Percentiles rank a stretch among this genome's conserved stretches.
These are phyloP conservation scores for Hyles vespertilio DNA, from an alignment of 1,140 invertebrate species.

Conservation along the genomic window DNA sequence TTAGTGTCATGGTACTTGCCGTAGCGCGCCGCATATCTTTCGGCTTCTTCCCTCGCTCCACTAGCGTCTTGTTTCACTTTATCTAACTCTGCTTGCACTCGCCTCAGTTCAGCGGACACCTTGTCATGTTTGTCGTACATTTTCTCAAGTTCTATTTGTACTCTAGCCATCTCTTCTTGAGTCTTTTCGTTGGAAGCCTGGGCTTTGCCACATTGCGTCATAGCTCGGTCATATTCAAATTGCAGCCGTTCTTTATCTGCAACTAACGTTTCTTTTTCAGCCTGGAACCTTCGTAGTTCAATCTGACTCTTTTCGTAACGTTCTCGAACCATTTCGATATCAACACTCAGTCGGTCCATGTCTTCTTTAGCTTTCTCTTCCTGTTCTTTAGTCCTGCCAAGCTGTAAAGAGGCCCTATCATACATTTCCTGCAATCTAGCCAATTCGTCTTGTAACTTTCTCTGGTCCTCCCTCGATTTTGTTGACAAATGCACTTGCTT, in stretches of 20 bases:
- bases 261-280: conserved; percentile 90
- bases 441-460: conserved; percentile 90
- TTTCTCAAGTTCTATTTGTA: conserved; percentile 92
- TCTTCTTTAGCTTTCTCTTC: conserved; percentile 95
- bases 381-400: conserved; percentile 89
- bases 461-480: conserved; percentile 90
- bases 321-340: conserved; percentile 91
- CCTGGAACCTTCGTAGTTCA: conserved; percentile 86
- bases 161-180: conserved; percentile 90
- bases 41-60: conserved; percentile 82
- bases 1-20: conserved; percentile 88
- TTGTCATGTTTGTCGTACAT: conserved; percentile 94
- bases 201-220: conserved; percentile 88
- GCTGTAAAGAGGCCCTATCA: conserved; percentile 88
- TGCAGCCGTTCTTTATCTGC: conserved; percentile 89
- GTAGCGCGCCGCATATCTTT: conserved; percentile 84
- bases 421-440: conserved; percentile 90
- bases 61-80: conserved; percentile 82
- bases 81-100: conserved; percentile 86
- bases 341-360: conserved; percentile 85
- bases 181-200: conserved; percentile 90
- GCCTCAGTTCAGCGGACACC: conserved; percentile 86
- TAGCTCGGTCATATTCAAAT: conserved; percentile 89
- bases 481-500: conserved; percentile 86
- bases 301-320: conserved; percentile 92